These are phyloP conservation scores for Drosophila pruinosa DNA, from an alignment of 1,140 invertebrate species.

Conservation along the genomic window DNA sequence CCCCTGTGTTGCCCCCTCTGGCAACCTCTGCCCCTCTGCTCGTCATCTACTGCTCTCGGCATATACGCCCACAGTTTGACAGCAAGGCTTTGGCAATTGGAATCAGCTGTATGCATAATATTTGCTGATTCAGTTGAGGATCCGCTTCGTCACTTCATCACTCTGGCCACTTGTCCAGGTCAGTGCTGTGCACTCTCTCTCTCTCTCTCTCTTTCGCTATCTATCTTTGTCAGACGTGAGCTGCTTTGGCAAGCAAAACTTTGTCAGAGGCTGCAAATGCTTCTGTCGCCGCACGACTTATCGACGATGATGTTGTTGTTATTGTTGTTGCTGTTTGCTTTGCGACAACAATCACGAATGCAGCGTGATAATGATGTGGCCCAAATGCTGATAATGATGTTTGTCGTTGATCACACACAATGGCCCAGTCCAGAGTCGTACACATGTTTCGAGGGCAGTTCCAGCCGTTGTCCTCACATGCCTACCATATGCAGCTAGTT, in stretches of 20 bases:
- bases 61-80: slow-evolving; percentile 5
- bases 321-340: slow-evolving; percentile 21
- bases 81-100: not conserved
- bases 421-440: slow-evolving; percentile 30
- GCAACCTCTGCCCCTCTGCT: not conserved
- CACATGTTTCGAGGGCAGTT: not conserved
- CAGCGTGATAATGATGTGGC: slow-evolving; percentile 64
- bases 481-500: not conserved
- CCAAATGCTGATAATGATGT: slow-evolving; percentile 63
- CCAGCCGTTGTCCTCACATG: not conserved
- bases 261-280: slow-evolving; percentile 46
- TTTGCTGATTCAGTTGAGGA: slow-evolving; percentile 71
- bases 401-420: slow-evolving; percentile 53
- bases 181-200: slow-evolving; percentile 12
- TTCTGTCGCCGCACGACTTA: slow-evolving; percentile 70
- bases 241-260: slow-evolving; percentile 43
- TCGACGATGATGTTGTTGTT: slow-evolving; percentile 44
- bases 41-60: not conserved
- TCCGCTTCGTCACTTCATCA: slow-evolving; percentile 62
- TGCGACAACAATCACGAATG: slow-evolving; percentile 74
- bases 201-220: not conserved
- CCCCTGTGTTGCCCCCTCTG: slow-evolving; percentile 9
- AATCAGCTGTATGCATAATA: slow-evolving; percentile 74
- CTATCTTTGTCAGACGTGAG: slow-evolving; percentile 53
- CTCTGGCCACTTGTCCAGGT: slow-evolving; percentile 31